Evolutionary conservation across 2,888 invertebrate genomes (phyloP), one percentile per base, ranked within the genome.

Genomic region (Calameuta filiformis): DNA sequence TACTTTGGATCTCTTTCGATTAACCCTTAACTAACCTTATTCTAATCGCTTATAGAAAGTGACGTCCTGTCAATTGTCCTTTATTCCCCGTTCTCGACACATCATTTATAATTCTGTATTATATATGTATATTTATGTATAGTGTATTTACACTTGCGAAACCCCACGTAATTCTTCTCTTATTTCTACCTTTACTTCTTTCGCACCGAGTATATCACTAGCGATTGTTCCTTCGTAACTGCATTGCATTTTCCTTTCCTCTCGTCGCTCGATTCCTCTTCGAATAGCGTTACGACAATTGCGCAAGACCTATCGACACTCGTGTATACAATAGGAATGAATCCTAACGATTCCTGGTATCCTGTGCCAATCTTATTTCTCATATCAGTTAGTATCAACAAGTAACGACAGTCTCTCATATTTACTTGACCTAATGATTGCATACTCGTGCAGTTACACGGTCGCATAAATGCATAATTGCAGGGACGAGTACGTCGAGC

Each of bases 211-310:
- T 9, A 56, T 23, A 23, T 56, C 9, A 56, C 23, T 9, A 56
- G 9, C 56, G 56, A 56, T 9, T 23, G 56, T 23, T 56, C 56
- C 9, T 56, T 56, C 9, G 56, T 56, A 56, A 56, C 15, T 56
- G 23, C 56, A 68, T 69, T 76, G 35, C 2, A 40, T 77, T 76
- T 75, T 76, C 35, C 73, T 76, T 78, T 71, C 12, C 75, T 37
- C 75, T 75, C 3, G 75, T 79, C 75, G 75, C 78, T 80, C 79
- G 77, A 78, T 77, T 79, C 73, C n/a, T 12, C 73, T n/a, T n/a
- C 35, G 73, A 74, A 76, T 23, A 6, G 23, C 1, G 4, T 15
- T 23, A 56, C 56, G 56, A 56, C 73, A 68, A 75, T 73, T 56
- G 31, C 73, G 31, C 34, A 74, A 37, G 35, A 73, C 75, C 73